Base-by-base conservation (phyloP, 2,113 vertebrate species). In the Candoia aspera region DNA sequence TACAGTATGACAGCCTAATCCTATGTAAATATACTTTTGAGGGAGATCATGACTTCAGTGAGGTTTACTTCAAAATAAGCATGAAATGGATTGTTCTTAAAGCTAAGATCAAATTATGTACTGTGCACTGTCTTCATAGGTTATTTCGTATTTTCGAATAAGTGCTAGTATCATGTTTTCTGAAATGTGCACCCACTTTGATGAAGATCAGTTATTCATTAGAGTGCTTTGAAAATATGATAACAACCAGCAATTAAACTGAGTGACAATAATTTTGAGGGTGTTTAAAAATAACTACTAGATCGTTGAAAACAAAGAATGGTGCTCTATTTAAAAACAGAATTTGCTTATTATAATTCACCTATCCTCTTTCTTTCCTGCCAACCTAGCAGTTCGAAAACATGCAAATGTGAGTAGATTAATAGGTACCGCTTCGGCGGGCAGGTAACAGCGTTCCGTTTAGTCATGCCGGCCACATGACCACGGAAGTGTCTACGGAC, bases 131-230 rank as follows among this genome's bases (percentile, higher is more conserved):
- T 9, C 17, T 79, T 37, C 33, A 10, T 79, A 79, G 29, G 21
- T 55, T 13, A 24, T 88, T 60, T 92, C 26, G 33, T 91, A 73
- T n/a, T 91, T 91, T 64, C 24, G 64, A 88, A 37, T 15, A 91
- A 53, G 13, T 59, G 6, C 3, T 23, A 79, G 58, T 60, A 68
- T 8, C 54, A 87, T 57, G 5, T 42, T 92, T 88, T 60, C n/a
- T 19, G 19, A 60, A 46, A 73, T 24, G n/a, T 5, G n/a, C 29
- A 26, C 23, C 49, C 37, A n/a, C 26, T 84, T 58, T 83, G 21
- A n/a, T 33, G 24, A 84, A 79, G 55, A 33, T 23, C n/a, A 87
- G 37, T 49, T 59, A n/a, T 59, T 58, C 9, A 29, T 42, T 90
- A 55, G 86, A 4, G 49, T 59, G 21, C 24, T 24, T 84, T 87